Conservation (phyloP, 2,888 invertebrate genomes). For the Pyrgus malvae region DNA sequence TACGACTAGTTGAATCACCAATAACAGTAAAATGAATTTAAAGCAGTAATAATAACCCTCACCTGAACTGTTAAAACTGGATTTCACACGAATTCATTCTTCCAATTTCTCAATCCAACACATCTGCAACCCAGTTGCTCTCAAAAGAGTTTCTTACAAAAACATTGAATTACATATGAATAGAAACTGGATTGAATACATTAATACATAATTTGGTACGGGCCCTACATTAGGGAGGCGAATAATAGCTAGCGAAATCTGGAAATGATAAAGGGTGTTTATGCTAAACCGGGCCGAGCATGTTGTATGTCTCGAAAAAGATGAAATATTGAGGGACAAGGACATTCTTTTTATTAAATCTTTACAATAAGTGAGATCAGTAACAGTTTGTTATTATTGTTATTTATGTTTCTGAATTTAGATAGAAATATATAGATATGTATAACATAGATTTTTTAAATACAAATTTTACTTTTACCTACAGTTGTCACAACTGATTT, state of each 20-base stretch:
- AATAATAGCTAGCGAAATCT: conserved; percentile 71
- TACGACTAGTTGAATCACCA: not conserved
- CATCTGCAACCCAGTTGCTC: conserved; percentile 74
- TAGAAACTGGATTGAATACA: conserved; percentile 78
- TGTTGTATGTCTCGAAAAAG: not conserved
- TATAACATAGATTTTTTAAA: no score
- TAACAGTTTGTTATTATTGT: no score
- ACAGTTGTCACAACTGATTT: no score
- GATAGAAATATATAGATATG: no score
- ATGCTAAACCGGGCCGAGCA: not conserved
- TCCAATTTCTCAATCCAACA: conserved; percentile 70
- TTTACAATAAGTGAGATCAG: no score
- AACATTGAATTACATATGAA: conserved; percentile 76
- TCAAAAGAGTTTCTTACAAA: conserved; percentile 67
- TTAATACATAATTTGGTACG: conserved; percentile 76
- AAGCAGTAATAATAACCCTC: conserved; percentile 13
- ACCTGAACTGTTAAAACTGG: conserved; percentile 12
- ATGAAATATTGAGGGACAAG: no score
- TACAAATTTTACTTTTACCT: no score
- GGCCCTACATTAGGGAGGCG: conserved; percentile 72
- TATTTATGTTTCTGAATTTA: no score
- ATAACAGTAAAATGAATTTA: conserved; percentile 23
- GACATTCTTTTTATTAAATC: no score
- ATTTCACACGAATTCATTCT: conserved; percentile 64
- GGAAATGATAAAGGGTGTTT: conserved; percentile 50